These are phyloP conservation scores for Jacana jacana DNA, from an alignment of 2,113 vertebrate genomes.

Conservation along the genomic window DNA sequence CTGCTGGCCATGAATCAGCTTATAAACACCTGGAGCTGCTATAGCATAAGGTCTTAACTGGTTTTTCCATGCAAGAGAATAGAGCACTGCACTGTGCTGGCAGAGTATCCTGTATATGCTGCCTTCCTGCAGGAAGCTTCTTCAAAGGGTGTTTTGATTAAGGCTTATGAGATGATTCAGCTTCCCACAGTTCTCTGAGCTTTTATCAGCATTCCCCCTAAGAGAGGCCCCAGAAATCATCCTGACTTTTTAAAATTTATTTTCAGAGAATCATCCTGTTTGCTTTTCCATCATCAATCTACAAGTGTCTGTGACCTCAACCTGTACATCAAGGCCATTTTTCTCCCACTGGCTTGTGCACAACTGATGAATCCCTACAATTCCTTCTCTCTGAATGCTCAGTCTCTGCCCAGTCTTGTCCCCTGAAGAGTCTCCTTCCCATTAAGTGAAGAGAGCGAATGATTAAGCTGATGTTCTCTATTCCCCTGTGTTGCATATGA, in stretches of 20 bases:
- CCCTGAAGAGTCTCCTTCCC: background rate
- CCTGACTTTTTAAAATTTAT: background rate
- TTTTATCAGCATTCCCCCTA: slow-evolving; percentile 10
- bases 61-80: background rate
- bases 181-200: background rate
- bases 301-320: background rate
- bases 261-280: background rate
- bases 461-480: background rate
- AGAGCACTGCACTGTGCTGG: background rate
- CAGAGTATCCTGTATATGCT: background rate
- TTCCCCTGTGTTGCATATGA: background rate
- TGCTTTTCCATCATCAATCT: background rate
- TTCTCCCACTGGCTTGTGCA: background rate
- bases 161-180: slow-evolving; percentile 32
- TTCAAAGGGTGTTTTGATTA: slow-evolving; percentile 37
- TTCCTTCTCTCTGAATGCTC: background rate
- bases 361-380: background rate
- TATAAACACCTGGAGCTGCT: background rate
- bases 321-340: background rate
- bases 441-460: background rate
- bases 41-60: background rate
- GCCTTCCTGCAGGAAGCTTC: slow-evolving; percentile 28
- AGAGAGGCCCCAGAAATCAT: background rate
- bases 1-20: background rate
- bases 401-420: background rate